phyloP scores from a whole-genome alignment of 2,888 invertebrate genomes.

The Teleogryllus oceanicus region DNA sequence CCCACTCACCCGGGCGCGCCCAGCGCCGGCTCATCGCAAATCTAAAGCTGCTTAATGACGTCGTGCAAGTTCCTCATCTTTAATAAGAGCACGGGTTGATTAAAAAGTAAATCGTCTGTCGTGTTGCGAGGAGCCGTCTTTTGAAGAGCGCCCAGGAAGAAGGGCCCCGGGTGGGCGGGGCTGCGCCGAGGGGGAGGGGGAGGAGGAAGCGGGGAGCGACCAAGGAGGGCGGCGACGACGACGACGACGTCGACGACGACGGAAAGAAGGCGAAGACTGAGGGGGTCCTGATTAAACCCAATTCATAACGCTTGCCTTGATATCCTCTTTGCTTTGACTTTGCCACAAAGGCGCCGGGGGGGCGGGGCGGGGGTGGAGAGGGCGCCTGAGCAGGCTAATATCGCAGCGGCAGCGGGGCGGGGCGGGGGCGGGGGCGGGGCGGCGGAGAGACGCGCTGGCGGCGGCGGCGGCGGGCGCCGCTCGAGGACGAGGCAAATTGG shows the following conservation, averaged over 20 bases:
- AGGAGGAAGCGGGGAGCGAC: neutral
- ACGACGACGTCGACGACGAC: neutral
- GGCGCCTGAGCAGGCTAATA: conserved; percentile 9
- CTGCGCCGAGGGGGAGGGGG: neutral
- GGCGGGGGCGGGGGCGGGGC: neutral
- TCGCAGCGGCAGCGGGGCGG: neutral
- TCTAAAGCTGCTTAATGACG: conserved; percentile 31
- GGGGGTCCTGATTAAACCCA: conserved; percentile 30
- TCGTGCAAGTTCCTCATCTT: conserved; percentile 31
- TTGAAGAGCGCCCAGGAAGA: conserved; percentile 24
- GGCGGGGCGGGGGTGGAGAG: conserved; percentile 42
- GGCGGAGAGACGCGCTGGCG: neutral
- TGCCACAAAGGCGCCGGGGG: conserved; percentile 28
- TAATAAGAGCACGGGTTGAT: conserved; percentile 33
- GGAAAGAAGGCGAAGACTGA: conserved; percentile 18
- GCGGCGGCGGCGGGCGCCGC: neutral
- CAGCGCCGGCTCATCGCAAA: neutral
- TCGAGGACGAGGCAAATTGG: conserved; percentile 9
- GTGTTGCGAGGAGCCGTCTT: conserved; percentile 26
- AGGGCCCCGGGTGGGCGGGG: conserved; percentile 2
- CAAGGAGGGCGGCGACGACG: neutral
- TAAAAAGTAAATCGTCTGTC: conserved; percentile 34
- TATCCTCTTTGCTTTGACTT: conserved; percentile 32
- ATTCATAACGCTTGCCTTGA: conserved; percentile 33
- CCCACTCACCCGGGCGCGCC: neutral